A percentile compares a stretch with the other conserved stretches of the same genome.
These are phyloP conservation scores for Lasius platythorax DNA, from an alignment of 2,888 invertebrate genomes.

Conservation along the genomic window DNA sequence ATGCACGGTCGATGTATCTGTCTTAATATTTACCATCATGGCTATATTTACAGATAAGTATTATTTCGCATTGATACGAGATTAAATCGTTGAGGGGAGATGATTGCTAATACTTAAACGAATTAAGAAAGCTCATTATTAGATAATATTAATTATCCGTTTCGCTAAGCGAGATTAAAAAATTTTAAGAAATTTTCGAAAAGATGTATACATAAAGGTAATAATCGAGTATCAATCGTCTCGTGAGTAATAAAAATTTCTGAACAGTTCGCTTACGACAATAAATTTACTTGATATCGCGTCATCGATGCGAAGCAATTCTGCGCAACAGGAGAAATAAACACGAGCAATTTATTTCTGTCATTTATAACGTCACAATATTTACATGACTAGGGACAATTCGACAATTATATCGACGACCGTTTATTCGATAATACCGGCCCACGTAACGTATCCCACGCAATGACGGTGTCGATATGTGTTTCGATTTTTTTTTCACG, in stretches of 20 bases:
- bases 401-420: background rate
- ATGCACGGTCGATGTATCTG: conserved; percentile 66
- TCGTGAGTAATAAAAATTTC: conserved; percentile 23
- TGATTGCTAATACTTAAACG: background rate
- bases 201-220: background rate
- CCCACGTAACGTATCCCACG: conserved; percentile 35
- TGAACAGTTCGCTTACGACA: background rate
- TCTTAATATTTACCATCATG: conserved; percentile 63
- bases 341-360: conserved; percentile 34
- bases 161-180: background rate
- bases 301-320: background rate
- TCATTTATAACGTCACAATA: conserved; percentile 23
- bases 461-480: conserved; percentile 9
- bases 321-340: conserved; percentile 35
- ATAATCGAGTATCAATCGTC: background rate
- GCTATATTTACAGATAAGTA: conserved; percentile 53
- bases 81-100: conserved; percentile 49
- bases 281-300: conserved; percentile 7
- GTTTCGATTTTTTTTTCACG: conserved; percentile 28
- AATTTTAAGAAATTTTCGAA: background rate
- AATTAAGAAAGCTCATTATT: conserved; percentile 43
- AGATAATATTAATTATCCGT: background rate
- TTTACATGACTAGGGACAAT: conserved; percentile 21
- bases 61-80: conserved; percentile 57
- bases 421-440: conserved; percentile 14